Conservation (phyloP, 2,888 invertebrate genomes). For the Netelia inedita region DNA sequence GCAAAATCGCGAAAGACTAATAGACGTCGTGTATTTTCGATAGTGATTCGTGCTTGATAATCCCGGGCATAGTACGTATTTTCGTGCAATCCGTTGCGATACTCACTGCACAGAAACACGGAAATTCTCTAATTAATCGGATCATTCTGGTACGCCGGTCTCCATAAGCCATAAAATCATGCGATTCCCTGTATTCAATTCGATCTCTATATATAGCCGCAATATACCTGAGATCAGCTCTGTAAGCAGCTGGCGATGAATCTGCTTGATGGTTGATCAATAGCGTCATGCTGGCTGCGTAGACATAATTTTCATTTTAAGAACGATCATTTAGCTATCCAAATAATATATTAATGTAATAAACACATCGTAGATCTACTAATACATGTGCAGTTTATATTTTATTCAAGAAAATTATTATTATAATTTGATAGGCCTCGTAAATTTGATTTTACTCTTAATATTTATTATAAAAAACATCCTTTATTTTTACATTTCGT, state of each 20-base stretch:
- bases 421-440: no score
- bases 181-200: conserved; percentile 21
- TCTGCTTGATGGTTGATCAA: conserved; percentile 22
- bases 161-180: conserved; percentile 28
- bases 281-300: conserved; percentile 44
- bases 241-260: conserved; percentile 36
- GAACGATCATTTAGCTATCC: no score
- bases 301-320: not conserved
- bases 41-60: not conserved
- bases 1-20: not conserved
- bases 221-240: not conserved
- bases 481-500: no score
- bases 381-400: no score
- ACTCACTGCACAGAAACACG: not conserved
- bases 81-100: not conserved
- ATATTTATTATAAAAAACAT: no score
- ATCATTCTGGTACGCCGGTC: conserved; percentile 34
- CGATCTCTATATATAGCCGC: not conserved
- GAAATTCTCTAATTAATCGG: conserved; percentile 32
- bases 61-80: not conserved
- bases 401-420: no score
- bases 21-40: not conserved
- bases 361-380: no score
- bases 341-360: no score
- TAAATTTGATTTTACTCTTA: no score